A percentile compares a stretch with the other conserved stretches of the same genome.
Conservation (phyloP, 2,888 invertebrate genomes). For the Diplazon laetatorius region DNA sequence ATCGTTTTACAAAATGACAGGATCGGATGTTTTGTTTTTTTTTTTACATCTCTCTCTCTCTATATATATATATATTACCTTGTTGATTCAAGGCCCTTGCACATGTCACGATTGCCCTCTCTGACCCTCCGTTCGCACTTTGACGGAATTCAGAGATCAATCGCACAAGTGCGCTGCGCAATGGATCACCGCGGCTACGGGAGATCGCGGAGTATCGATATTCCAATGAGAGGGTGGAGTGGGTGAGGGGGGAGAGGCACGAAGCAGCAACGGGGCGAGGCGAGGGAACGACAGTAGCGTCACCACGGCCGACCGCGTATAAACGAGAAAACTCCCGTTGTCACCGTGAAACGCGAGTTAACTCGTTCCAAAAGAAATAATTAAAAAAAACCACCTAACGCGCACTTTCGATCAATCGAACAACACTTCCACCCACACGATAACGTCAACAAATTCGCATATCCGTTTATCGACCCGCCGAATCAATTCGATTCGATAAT, state of each 20-base stretch:
- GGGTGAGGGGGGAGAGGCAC: no score
- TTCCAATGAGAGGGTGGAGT: no score
- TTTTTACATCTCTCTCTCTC: not conserved
- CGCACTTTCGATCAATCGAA: constrained; percentile 38
- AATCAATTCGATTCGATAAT: not conserved
- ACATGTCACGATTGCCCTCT: constrained; percentile 7
- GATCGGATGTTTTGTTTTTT: not conserved
- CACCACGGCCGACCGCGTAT: no score
- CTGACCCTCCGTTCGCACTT: not conserved
- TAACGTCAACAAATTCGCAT: not conserved
- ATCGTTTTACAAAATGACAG: no score
- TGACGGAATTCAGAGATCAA: not conserved
- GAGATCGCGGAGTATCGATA: not conserved
- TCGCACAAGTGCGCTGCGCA: not conserved
- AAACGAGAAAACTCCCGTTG: constrained; percentile 33
- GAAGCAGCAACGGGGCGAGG: no score
- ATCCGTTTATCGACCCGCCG: no score
- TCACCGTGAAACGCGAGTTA: constrained; percentile 14
- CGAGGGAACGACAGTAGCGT: not conserved
- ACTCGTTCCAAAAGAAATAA: not conserved
- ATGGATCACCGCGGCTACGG: constrained; percentile 15
- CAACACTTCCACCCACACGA: constrained; percentile 22
- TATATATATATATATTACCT: constrained; percentile 1
- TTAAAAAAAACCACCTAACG: constrained; percentile 31
- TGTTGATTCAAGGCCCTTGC: not conserved